Evolutionary conservation across 2,888 invertebrate species (phyloP), one percentile per base, ranked within the genome.

Genomic region (Ichneumoninae sp.): DNA sequence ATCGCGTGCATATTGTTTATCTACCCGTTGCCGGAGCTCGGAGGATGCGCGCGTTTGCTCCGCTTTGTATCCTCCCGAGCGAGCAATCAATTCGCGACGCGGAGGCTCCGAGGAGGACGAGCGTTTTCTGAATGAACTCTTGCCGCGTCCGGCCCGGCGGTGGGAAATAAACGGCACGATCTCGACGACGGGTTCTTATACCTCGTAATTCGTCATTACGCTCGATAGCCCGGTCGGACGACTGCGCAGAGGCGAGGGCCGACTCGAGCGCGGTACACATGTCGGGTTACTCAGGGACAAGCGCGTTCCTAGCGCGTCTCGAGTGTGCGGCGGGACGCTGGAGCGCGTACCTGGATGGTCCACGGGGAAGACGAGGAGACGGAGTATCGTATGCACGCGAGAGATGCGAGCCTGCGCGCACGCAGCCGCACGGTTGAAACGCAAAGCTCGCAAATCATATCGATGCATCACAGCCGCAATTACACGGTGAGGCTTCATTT

Each of bases 401-500:
- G 70, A 57, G 57, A 26, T 26, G 10, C 57, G 57, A 57, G 44
- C 60, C 36, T 26, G 80, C 75, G 74, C 30, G 81, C 86, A 86
- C 82, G 80, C 76, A 83, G 83, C 77, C 82, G 65, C 76, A 84
- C 50, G 72, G 83, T 77, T 40, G 80, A 60, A 83, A 86, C 84
- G 76, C 87, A 87, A 90, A 86, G 90, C 90, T 91, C 91, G 91
- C 93, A 93, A 93, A 93, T 93, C 93, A 93, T 92, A 84, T 88
- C 86, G 90, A 92, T 92, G 91, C 92, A 93, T 93, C 92, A 90
- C 89, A 71, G 88, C 90, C 90, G 92, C 93, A 93, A 93, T 93
- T 93, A 93, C 93, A 93, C 91, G 92, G 90, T 90, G 89, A 92
- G 91, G 90, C 91, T 93, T 93, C 92, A 92, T 93, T 93, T 92